A percentile compares a stretch with the other conserved stretches of the same genome.
These are phyloP conservation scores for Scaptomyza flava DNA, from an alignment of 2,888 invertebrate species.

Conservation along the genomic window DNA sequence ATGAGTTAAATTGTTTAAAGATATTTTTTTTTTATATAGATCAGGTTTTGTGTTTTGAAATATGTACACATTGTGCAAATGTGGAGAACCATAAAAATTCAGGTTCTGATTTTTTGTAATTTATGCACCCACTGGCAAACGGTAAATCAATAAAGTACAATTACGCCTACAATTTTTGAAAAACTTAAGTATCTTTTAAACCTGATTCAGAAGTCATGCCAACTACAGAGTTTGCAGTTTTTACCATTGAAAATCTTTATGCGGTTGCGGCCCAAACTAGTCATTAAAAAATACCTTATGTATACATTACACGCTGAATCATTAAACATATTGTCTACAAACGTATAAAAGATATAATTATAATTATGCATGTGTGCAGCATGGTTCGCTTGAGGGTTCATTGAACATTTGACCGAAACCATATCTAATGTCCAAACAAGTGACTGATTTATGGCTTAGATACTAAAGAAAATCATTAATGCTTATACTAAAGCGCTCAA, in stretches of 20 bases:
- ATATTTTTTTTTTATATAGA: not conserved
- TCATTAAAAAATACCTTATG: conserved; percentile 21
- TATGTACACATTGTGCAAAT: not conserved
- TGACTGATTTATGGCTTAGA: conserved; percentile 54
- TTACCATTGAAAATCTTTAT: conserved; percentile 9
- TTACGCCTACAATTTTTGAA: conserved; percentile 41
- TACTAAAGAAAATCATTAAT: conserved; percentile 60
- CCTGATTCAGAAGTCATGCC: conserved; percentile 35
- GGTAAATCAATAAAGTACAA: conserved; percentile 40
- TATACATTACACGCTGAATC: conserved; percentile 28
- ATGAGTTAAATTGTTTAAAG: not conserved
- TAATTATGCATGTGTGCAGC: conserved; percentile 29
- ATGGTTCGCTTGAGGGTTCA: conserved; percentile 16
- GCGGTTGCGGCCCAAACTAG: conserved; percentile 39
- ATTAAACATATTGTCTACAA: conserved; percentile 56
- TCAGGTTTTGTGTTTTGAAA: conserved; percentile 9
- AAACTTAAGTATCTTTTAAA: conserved; percentile 13
- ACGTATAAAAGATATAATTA: conserved; percentile 50
- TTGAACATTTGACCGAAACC: conserved; percentile 28
- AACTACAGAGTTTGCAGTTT: conserved; percentile 6
- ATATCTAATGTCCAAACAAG: conserved; percentile 60
- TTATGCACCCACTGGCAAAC: conserved; percentile 19
- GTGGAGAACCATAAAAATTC: not conserved
- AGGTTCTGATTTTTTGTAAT: conserved; percentile 1
- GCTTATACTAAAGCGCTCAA: conserved; percentile 52